phyloP scores from a whole-genome alignment of 2,113 vertebrate genomes.

The Solea solea region DNA sequence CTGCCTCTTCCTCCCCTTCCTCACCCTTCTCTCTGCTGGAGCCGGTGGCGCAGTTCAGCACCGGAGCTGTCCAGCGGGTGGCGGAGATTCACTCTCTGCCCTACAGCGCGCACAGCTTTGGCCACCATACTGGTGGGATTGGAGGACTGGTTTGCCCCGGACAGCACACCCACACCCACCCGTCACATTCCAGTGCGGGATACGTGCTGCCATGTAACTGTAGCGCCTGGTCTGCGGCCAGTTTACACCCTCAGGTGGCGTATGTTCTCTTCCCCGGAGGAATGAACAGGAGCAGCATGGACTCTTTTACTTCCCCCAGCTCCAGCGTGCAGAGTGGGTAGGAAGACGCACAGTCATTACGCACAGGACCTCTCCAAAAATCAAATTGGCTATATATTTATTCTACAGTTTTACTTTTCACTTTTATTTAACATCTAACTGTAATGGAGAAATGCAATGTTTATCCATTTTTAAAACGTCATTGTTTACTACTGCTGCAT shows the following conservation, averaged over 20 bases:
- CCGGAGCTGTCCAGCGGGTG: slow-evolving; percentile 90
- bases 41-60: slow-evolving; percentile 88
- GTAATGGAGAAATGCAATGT: not conserved
- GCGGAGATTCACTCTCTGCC: slow-evolving; percentile 89
- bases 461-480: not conserved
- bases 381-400: no score
- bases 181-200: slow-evolving; percentile 88
- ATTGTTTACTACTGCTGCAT: not conserved
- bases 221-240: slow-evolving; percentile 90
- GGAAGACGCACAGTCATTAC: not conserved
- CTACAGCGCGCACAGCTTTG: slow-evolving; percentile 88
- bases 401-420: not conserved
- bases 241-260: slow-evolving; percentile 93
- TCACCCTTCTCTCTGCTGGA: slow-evolving; percentile 86
- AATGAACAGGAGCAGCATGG: slow-evolving; percentile 89
- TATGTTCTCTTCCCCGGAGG: slow-evolving; percentile 94
- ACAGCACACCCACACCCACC: slow-evolving; percentile 91
- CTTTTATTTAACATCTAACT: not conserved
- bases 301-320: slow-evolving; percentile 86
- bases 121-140: slow-evolving; percentile 90
- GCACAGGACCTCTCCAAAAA: slow-evolving; percentile 5
- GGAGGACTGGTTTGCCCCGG: slow-evolving; percentile 88
- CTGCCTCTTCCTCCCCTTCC: slow-evolving; percentile 86
- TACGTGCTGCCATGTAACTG: slow-evolving; percentile 96
- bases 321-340: slow-evolving; percentile 17